A percentile compares a stretch with the other conserved stretches of the same genome.
These are phyloP conservation scores for Dolichallabes microphthalmus DNA, from an alignment of 2,113 vertebrate species.

Conservation along the genomic window DNA sequence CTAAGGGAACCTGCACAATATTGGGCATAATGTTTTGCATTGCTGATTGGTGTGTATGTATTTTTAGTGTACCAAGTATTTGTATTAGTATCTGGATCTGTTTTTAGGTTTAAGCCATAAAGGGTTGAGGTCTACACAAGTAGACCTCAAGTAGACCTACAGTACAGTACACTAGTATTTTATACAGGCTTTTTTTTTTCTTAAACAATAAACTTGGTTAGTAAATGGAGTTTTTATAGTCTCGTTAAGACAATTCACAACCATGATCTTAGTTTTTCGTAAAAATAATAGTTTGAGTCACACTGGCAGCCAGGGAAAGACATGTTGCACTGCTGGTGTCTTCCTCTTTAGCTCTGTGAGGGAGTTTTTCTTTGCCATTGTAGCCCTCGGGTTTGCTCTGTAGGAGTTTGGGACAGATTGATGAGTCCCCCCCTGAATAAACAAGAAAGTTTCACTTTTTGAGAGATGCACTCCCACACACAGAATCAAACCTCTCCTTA, in stretches of 20 bases:
- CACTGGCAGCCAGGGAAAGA: not conserved
- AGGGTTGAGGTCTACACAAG: not conserved
- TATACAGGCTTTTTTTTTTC: too few relatives aligned
- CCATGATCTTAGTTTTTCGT: not conserved
- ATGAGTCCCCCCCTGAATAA: not conserved
- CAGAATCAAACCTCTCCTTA: not conserved
- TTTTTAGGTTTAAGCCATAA: not conserved
- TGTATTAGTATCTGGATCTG: not conserved
- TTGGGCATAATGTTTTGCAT: too few relatives aligned
- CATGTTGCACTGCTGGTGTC: not conserved
- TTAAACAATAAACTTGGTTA: not conserved
- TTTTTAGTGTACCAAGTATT: too few relatives aligned
- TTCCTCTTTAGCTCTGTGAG: not conserved
- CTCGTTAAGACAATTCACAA: not conserved
- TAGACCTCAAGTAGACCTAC: too few relatives aligned
- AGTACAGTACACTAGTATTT: too few relatives aligned
- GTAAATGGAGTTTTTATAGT: not conserved
- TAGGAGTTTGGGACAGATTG: constrained; percentile 13
- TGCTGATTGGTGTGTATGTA: too few relatives aligned
- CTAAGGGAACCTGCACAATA: too few relatives aligned
- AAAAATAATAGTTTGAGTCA: not conserved
- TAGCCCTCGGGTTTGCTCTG: not conserved
- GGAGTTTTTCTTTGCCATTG: not conserved
- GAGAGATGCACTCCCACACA: not conserved
- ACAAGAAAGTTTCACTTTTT: not conserved